These are phyloP conservation scores for Ctenodactylus gundi DNA, from an alignment of 2,113 vertebrate genomes.

Conservation along the genomic window DNA sequence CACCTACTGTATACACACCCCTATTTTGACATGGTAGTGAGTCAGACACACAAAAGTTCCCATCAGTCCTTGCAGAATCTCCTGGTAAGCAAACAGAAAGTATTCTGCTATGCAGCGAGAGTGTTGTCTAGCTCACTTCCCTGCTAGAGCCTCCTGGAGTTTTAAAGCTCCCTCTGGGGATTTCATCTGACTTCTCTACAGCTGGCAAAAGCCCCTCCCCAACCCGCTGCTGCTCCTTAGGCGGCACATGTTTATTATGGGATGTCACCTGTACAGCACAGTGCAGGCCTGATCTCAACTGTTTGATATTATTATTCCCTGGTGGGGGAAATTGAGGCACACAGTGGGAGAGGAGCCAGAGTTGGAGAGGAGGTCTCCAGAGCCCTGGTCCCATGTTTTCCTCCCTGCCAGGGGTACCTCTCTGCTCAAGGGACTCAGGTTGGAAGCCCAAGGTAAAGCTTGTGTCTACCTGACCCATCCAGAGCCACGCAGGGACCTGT, in stretches of 20 bases:
- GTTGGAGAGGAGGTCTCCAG: neutral
- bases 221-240: neutral
- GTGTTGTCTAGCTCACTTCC: fast-evolving
- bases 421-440: neutral
- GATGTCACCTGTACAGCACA: neutral
- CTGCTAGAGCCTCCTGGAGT: fast-evolving
- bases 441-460: neutral
- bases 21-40: neutral
- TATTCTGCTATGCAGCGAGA: no score
- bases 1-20: neutral
- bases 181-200: neutral
- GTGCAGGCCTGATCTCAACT: neutral
- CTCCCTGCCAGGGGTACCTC: neutral
- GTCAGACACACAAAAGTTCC: fast-evolving
- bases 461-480: neutral
- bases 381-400: fast-evolving
- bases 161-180: neutral
- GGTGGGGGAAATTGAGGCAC: neutral
- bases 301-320: neutral
- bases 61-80: neutral
- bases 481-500: neutral
- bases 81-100: neutral
- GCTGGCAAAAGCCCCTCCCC: neutral
- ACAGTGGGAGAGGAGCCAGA: neutral
- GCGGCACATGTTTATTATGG: neutral